These are phyloP conservation scores for Drosophila takahashii DNA, from an alignment of 1,140 invertebrate species.

Conservation along the genomic window DNA sequence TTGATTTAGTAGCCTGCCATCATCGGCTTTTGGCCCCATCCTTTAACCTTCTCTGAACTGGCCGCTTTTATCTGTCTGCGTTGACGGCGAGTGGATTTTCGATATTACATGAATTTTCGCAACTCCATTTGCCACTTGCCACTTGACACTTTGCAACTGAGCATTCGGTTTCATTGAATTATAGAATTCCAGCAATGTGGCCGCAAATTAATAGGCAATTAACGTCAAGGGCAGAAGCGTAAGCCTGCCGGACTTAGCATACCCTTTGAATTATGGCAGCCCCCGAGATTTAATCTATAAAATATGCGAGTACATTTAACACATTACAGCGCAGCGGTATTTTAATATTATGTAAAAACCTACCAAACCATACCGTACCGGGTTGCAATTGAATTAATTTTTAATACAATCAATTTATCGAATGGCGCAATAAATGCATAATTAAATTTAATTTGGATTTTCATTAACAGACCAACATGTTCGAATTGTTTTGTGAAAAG, in stretches of 20 bases:
- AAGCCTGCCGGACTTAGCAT: constrained; percentile 17
- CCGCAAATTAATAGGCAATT: constrained; percentile 73
- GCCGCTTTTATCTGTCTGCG: neutral
- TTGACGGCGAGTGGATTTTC: constrained; percentile 17
- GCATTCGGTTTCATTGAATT: constrained; percentile 42
- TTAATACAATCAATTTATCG: constrained; percentile 43
- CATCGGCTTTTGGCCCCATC: constrained; percentile 18
- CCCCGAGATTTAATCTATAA: constrained; percentile 24
- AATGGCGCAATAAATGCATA: constrained; percentile 35
- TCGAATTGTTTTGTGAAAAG: neutral
- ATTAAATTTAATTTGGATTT: constrained; percentile 43
- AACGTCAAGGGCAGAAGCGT: constrained; percentile 43
- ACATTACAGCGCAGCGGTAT: neutral
- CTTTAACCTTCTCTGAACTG: neutral
- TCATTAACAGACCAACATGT: constrained; percentile 10
- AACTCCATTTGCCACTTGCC: constrained; percentile 9
- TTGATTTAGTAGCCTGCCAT: constrained; percentile 37
- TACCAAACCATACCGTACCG: constrained; percentile 5
- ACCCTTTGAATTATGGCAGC: constrained; percentile 30
- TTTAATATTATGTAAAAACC: neutral
- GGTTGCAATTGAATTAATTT: constrained; percentile 49
- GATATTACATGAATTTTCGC: constrained; percentile 1
- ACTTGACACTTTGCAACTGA: constrained; percentile 30
- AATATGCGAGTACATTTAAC: constrained; percentile 4
- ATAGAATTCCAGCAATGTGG: constrained; percentile 51